Evolutionary conservation across 2,113 vertebrate genomes (phyloP).

Genomic region (Silurus glanis): DNA sequence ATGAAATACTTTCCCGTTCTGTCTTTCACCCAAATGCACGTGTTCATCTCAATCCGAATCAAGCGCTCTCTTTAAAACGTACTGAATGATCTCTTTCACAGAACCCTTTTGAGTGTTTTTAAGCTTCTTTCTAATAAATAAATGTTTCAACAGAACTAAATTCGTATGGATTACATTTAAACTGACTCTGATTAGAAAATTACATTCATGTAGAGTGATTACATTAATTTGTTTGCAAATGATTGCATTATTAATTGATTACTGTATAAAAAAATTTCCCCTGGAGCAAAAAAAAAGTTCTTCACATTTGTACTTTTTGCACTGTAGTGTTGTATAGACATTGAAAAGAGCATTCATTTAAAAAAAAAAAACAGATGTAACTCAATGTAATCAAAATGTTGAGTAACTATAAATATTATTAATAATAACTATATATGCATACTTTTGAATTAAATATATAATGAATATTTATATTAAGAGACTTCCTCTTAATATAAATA

Average conservation of each 20-base stretch:
- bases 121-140: not conserved
- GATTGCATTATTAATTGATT: not conserved
- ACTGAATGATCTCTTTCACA: constrained; percentile 3
- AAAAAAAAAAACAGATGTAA: too few species aligned
- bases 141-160: not conserved
- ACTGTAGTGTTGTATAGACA: not conserved
- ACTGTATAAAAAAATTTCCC: not conserved
- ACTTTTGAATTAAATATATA: too few species aligned
- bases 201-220: not conserved
- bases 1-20: not conserved
- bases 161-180: not conserved
- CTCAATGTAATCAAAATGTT: too few species aligned
- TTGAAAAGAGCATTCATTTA: too few species aligned
- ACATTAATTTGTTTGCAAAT: not conserved
- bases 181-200: not conserved
- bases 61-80: not conserved
- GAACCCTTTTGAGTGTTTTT: not conserved
- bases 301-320: not conserved
- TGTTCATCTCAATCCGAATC: not conserved
- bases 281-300: not conserved
- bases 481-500: too few species aligned
- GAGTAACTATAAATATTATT: too few species aligned
- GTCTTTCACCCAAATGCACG: not conserved
- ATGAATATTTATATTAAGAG: too few species aligned
- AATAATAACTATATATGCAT: too few species aligned